Percentiles rank a stretch among this genome's conserved stretches.
phyloP scores from a whole-genome alignment of 1,140 invertebrate species.

The Drosophila athabasca region DNA sequence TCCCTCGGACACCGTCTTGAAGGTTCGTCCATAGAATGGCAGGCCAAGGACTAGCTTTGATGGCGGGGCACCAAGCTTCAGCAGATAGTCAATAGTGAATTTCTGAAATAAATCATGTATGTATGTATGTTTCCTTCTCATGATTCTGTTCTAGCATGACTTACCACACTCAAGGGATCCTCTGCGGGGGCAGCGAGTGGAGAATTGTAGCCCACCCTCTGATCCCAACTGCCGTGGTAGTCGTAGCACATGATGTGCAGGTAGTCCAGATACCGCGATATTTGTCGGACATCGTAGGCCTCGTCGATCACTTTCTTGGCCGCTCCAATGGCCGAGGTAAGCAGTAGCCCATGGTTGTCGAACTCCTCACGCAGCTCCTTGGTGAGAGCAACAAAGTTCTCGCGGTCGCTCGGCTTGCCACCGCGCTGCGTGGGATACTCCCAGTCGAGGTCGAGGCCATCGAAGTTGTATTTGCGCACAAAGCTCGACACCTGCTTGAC shows the following conservation, averaged over 20 bases:
- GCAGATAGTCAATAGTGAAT: conserved; percentile 90
- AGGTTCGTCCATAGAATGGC: conserved; percentile 93
- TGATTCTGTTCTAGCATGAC: too few relatives aligned
- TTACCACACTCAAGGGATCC: conserved; percentile 87
- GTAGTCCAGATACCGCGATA: conserved; percentile 90
- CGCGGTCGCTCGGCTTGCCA: conserved; percentile 89
- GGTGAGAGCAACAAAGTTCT: conserved; percentile 90
- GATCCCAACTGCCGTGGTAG: conserved; percentile 94
- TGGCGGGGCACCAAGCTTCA: conserved; percentile 88
- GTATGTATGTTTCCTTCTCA: too few relatives aligned
- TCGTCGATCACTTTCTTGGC: conserved; percentile 88
- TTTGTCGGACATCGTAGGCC: conserved; percentile 90
- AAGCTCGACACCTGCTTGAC: conserved; percentile 78
- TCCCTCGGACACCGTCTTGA: conserved; percentile 84
- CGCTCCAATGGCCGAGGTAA: conserved; percentile 91
- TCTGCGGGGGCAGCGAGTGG: conserved; percentile 85
- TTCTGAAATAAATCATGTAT: conserved; percentile 84
- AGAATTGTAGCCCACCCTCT: conserved; percentile 89
- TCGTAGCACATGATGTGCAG: conserved; percentile 96
- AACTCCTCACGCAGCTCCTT: conserved; percentile 88
- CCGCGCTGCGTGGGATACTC: conserved; percentile 92
- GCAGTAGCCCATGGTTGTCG: conserved; percentile 85
- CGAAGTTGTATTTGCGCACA: conserved; percentile 87
- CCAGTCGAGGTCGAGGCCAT: conserved; percentile 92
- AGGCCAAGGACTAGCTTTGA: conserved; percentile 92